A percentile compares a stretch with the other conserved stretches of the same genome.
Conservation (phyloP, 2,888 invertebrate species). For the Heteromyza rotundicornis region DNA sequence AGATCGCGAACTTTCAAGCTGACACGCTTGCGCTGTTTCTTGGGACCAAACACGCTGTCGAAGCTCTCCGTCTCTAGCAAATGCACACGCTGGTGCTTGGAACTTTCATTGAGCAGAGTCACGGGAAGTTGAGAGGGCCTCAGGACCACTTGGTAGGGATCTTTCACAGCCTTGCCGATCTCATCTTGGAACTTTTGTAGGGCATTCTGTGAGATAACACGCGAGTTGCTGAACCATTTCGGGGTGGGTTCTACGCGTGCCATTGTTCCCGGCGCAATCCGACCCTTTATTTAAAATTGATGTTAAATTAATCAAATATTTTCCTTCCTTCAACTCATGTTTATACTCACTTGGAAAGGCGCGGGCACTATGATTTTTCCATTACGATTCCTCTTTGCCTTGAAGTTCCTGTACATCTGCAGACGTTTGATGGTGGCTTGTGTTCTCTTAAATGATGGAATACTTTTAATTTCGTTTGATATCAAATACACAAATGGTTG, state of each 20-base stretch:
- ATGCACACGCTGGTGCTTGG: slow-evolving; percentile 90
- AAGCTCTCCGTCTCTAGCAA: slow-evolving; percentile 95
- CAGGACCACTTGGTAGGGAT: slow-evolving; percentile 98
- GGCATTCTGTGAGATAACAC: slow-evolving; percentile 92
- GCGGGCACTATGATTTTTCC: slow-evolving; percentile 94
- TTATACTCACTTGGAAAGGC: slow-evolving; percentile 77
- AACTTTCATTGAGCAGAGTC: slow-evolving; percentile 89
- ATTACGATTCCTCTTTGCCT: slow-evolving; percentile 86
- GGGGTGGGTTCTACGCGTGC: slow-evolving; percentile 97
- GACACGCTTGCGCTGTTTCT: slow-evolving; percentile 89
- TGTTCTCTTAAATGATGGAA: no score
- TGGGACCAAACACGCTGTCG: slow-evolving; percentile 93
- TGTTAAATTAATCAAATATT: not conserved
- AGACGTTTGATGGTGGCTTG: slow-evolving; percentile 94
- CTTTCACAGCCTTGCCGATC: slow-evolving; percentile 90
- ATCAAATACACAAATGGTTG: no score
- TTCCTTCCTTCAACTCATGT: not conserved
- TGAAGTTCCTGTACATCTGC: slow-evolving; percentile 98
- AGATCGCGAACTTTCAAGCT: slow-evolving; percentile 79
- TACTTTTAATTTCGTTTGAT: no score
- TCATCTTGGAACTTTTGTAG: slow-evolving; percentile 92
- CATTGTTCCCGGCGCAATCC: slow-evolving; percentile 84
- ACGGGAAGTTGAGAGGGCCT: slow-evolving; percentile 94
- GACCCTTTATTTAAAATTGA: slow-evolving; percentile 65
- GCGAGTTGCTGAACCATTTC: slow-evolving; percentile 98